These are phyloP conservation scores for Hanleya hanleyi DNA, from an alignment of 2,888 invertebrate species.

Conservation along the genomic window DNA sequence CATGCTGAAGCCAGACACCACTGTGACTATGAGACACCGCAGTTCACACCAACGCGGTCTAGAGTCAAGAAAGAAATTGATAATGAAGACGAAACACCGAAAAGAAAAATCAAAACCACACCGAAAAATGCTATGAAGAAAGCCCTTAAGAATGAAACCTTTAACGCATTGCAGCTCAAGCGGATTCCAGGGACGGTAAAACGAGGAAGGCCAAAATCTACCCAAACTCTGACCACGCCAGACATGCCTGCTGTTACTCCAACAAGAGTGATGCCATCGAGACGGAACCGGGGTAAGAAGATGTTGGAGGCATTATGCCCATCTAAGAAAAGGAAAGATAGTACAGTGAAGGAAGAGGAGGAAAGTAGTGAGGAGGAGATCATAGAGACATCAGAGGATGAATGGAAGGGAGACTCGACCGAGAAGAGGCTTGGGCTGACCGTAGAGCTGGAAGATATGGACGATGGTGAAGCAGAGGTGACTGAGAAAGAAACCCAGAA, in stretches of 20 bases:
- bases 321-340: background rate
- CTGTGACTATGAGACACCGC: background rate
- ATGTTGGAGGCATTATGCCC: background rate
- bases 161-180: too few species aligned
- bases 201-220: background rate
- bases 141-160: too few species aligned
- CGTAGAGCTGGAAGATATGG: too few species aligned
- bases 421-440: too few species aligned
- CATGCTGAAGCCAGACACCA: background rate
- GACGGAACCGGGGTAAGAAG: background rate
- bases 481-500: background rate
- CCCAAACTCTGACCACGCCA: background rate
- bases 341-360: background rate
- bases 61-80: too few species aligned
- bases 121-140: background rate
- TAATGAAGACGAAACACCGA: too few species aligned
- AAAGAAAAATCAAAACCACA: too few species aligned
- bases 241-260: background rate
- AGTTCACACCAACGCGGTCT: too few species aligned
- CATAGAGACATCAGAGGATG: too few species aligned
- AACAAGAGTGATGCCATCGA: background rate
- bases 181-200: background rate
- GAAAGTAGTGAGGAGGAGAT: background rate
- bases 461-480: background rate
- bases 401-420: too few species aligned